Evolutionary conservation across 2,888 invertebrate genomes (phyloP).

Genomic region (Machimus rusticus): DNA sequence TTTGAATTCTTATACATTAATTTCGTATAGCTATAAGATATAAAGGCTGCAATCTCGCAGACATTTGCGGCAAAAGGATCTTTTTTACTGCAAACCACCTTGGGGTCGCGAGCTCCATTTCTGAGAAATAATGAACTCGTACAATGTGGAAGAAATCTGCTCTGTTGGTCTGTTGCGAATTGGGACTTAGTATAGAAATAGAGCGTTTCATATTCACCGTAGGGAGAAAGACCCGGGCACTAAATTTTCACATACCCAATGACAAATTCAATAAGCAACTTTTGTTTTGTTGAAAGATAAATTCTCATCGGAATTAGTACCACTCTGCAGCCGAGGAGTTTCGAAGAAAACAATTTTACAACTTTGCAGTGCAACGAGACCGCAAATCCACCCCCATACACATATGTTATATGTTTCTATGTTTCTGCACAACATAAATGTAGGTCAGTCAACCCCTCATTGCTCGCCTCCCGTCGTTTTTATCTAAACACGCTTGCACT

Average conservation of each 20-base stretch:
- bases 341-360: background rate
- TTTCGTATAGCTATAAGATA: too few relatives aligned
- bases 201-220: background rate
- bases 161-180: background rate
- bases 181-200: background rate
- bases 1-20: too few relatives aligned
- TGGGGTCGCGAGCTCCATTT: background rate
- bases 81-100: background rate
- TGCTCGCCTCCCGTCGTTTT: background rate
- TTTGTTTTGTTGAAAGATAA: background rate
- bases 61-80: background rate
- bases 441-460: background rate
- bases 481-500: background rate
- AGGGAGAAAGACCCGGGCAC: background rate
- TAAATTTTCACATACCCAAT: background rate
- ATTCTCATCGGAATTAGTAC: background rate
- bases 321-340: background rate
- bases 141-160: background rate
- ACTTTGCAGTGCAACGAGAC: background rate
- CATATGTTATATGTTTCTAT: background rate
- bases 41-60: background rate
- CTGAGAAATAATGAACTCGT: background rate
- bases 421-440: background rate
- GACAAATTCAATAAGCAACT: background rate
- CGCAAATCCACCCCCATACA: background rate